Conservation (phyloP, 1,140 invertebrate species). For the Pollicipes pollicipes region DNA sequence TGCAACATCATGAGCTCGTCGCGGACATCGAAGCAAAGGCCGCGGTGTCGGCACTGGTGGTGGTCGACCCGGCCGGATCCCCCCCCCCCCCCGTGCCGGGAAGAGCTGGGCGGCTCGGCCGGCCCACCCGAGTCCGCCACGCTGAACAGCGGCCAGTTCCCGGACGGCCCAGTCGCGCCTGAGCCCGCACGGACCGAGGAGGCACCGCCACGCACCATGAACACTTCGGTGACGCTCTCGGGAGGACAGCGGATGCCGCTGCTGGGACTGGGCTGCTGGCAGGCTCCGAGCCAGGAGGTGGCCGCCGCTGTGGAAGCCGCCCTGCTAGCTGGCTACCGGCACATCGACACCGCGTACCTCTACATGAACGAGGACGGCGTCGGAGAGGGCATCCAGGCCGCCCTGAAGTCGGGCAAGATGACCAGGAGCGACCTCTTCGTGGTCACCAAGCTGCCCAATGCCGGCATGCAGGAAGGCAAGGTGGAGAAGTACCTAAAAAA, state of each 20-base stretch:
- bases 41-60: too few species aligned
- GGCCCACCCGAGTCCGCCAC: too few species aligned
- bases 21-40: too few species aligned
- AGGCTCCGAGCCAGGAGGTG: constrained; percentile 7
- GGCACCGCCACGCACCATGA: not conserved
- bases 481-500: constrained; percentile 51
- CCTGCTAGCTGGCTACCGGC: constrained; percentile 47
- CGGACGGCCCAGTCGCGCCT: too few species aligned
- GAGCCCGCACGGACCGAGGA: not conserved
- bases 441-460: constrained; percentile 23
- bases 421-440: constrained; percentile 40
- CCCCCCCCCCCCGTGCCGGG: too few species aligned
- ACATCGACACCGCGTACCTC: constrained; percentile 46
- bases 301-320: constrained; percentile 40
- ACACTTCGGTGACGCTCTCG: not conserved
- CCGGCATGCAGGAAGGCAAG: constrained; percentile 34
- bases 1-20: too few species aligned
- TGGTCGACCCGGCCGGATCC: too few species aligned
- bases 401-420: constrained; percentile 26
- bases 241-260: constrained; percentile 44
- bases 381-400: constrained; percentile 26
- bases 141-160: not conserved
- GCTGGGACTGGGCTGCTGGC: constrained; percentile 47
- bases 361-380: constrained; percentile 34
- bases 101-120: not conserved